Percentiles rank a stretch among this genome's conserved stretches.
These are phyloP conservation scores for Euzophera pinguis DNA, from an alignment of 2,888 invertebrate genomes.

Conservation along the genomic window DNA sequence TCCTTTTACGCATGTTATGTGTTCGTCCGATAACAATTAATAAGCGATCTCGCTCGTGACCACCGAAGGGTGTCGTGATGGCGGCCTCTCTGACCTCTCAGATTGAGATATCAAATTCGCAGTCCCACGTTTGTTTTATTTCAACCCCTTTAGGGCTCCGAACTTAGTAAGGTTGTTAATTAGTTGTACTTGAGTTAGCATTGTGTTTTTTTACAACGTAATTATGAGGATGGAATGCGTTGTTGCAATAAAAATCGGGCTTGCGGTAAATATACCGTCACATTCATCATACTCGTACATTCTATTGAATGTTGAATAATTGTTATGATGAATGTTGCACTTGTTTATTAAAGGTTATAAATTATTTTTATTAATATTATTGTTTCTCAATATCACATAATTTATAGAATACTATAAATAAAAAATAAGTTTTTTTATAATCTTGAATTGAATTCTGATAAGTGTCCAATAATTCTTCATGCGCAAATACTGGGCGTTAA, in stretches of 20 bases:
- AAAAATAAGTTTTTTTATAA: too few relatives aligned
- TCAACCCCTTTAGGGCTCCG: slow-evolving; percentile 39
- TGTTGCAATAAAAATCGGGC: too few relatives aligned
- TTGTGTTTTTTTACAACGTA: neutral
- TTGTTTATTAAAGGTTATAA: too few relatives aligned
- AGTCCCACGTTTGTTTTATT: slow-evolving; percentile 69
- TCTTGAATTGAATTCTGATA: too few relatives aligned
- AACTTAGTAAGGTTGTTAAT: slow-evolving; percentile 24
- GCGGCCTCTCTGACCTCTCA: slow-evolving; percentile 72
- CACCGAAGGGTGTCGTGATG: slow-evolving; percentile 78
- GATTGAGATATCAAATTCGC: slow-evolving; percentile 79
- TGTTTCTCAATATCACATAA: too few relatives aligned
- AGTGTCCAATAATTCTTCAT: slow-evolving; percentile 11
- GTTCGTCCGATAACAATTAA: slow-evolving; percentile 51
- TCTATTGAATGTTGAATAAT: too few relatives aligned
- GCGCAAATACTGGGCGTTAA: neutral
- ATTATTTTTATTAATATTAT: too few relatives aligned
- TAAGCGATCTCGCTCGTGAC: slow-evolving; percentile 57
- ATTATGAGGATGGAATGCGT: too few relatives aligned
- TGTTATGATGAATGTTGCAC: too few relatives aligned
- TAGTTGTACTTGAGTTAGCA: neutral
- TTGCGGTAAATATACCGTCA: too few relatives aligned
- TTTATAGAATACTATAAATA: too few relatives aligned
- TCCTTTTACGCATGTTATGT: slow-evolving; percentile 60
- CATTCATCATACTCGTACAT: too few relatives aligned